A percentile compares a stretch with the other conserved stretches of the same genome.
Conservation (phyloP, 2,888 invertebrate species). For the Nebria salina region DNA sequence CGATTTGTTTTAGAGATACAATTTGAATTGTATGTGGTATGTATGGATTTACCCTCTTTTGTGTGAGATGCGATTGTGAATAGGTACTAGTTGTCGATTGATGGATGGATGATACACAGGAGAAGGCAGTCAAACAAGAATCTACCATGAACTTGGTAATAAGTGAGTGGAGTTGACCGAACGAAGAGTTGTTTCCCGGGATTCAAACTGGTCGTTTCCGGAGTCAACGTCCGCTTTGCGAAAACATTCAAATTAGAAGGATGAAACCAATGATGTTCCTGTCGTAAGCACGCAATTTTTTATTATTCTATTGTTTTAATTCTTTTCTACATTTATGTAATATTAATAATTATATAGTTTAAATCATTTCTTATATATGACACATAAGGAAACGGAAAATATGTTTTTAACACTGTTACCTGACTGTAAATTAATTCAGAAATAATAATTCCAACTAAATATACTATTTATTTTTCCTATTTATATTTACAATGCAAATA, state of each 20-base stretch:
- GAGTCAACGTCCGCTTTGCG: constrained; percentile 21
- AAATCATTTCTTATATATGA: too few relatives aligned
- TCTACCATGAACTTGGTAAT: neutral
- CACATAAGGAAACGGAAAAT: too few relatives aligned
- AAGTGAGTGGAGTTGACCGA: constrained; percentile 3
- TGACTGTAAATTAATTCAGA: too few relatives aligned
- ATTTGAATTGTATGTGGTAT: too few relatives aligned
- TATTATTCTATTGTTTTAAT: neutral
- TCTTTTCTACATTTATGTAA: neutral
- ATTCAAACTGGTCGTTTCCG: constrained; percentile 11
- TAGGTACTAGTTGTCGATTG: neutral
- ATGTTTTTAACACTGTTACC: too few relatives aligned
- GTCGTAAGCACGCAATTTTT: neutral
- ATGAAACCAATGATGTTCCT: neutral
- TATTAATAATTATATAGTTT: too few relatives aligned
- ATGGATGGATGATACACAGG: neutral
- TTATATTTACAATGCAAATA: too few relatives aligned
- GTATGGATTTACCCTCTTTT: neutral
- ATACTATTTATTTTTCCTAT: too few relatives aligned
- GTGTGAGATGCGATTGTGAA: neutral
- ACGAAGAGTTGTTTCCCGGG: constrained; percentile 17
- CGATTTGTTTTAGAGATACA: too few relatives aligned
- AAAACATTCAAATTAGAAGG: constrained; percentile 15
- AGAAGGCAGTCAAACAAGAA: constrained; percentile 1
- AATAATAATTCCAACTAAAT: too few relatives aligned